Base-by-base conservation (phyloP, 2,113 vertebrate species). In the Ardeotis arabs region DNA sequence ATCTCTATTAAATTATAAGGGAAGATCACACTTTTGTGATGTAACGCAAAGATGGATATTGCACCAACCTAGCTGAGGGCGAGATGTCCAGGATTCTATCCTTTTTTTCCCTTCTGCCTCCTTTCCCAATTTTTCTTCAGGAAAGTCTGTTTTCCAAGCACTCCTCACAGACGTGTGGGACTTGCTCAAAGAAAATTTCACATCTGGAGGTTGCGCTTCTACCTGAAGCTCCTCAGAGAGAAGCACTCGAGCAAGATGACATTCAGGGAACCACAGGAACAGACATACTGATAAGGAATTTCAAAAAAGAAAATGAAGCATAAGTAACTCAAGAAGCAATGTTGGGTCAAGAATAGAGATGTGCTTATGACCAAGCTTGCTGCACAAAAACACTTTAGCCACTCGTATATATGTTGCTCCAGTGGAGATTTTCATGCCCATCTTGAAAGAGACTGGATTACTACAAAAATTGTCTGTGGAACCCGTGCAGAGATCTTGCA, bases 31-130 rank as follows among this genome's bases (percentile, higher is more conserved):
- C 4, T 49, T 55, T n/a, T 74, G 64, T 55, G 33, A 45, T 37
- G 4, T 7, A 66, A 66, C 25, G 31, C 28, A 55, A n/a, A 58
- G 56, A 29, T 24, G 37, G 49, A 9, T 52, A 33, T 37, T 17
- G 9, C 13, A 58, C 6, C 27, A 44, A 10, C 18, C 23, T 39
- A 27, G 19, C n/a, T 1, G 0, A 74, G 22, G 41, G 25, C 0
- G 4, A 74, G 25, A 7, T 27, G n/a, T 55, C 47, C 62, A 35
- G 41, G 62, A 28, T 68, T 55, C 25, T 37, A 12, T 56, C 19
- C 19, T 37, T 68, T 25, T 56, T 55, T 35, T 17, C 8, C 8
- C 23, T 73, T 74, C n/a, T 62, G 17, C 53, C 24, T 8, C 27
- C 24, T 75, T 62, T 74, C 21, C n/a, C 24, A 6, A 4, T 23